phyloP scores from a whole-genome alignment of 2,113 vertebrate species.

The Tricholaema leucomelas region DNA sequence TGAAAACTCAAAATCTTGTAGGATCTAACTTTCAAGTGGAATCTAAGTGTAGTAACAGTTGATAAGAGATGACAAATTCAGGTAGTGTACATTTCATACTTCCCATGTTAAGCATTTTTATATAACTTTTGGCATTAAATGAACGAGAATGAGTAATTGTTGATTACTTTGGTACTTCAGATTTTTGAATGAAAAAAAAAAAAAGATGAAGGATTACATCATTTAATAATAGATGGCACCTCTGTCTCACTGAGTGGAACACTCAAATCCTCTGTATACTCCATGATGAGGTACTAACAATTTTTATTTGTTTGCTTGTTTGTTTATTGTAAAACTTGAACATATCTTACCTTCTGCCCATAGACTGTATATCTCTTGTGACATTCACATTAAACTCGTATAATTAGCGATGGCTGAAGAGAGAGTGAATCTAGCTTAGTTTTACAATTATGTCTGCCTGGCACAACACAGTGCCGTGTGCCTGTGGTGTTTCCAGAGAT shows the following conservation, averaged over 20 bases:
- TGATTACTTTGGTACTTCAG: neutral
- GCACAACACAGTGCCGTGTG: neutral
- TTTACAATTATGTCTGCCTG: neutral
- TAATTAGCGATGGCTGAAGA: neutral
- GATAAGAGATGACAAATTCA: neutral
- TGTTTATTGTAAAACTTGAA: neutral
- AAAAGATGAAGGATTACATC: neutral
- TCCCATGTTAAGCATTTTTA: neutral
- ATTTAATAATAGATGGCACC: neutral
- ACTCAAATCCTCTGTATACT: neutral
- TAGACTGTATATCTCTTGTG: neutral
- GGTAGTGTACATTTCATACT: neutral
- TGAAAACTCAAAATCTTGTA: neutral
- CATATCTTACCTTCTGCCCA: neutral
- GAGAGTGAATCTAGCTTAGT: neutral
- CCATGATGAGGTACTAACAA: neutral
- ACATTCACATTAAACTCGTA: neutral
- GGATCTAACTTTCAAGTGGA: neutral
- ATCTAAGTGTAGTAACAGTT: neutral
- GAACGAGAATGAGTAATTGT: neutral
- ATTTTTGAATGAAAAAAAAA: no score
- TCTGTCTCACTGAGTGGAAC: neutral
- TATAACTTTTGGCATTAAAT: neutral
- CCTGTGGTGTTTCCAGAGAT: rapidly evolving
- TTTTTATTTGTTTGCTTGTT: neutral